Conservation (phyloP, 2,797 vertebrate species). For the Chloroceryle inda region DNA sequence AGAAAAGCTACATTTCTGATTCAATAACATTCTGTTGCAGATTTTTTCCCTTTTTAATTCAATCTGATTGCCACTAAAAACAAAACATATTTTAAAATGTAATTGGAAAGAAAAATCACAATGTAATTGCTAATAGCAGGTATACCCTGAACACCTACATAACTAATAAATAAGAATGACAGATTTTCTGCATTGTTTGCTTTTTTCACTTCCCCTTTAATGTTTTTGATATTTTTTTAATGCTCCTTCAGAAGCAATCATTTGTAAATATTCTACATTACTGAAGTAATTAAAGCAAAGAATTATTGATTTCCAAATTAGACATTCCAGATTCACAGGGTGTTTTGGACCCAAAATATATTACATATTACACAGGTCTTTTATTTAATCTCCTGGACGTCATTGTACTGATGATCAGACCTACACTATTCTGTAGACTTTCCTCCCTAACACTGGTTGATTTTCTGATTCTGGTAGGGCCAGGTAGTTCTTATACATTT, state of each 20-base stretch:
- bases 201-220: background rate
- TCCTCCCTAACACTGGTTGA: background rate
- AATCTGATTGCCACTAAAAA: background rate
- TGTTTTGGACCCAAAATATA: background rate
- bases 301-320: background rate
- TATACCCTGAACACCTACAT: background rate
- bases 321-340: background rate
- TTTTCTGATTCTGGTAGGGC: background rate
- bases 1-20: background rate
- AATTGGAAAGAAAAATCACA: background rate
- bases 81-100: background rate
- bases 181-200: background rate
- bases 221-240: background rate
- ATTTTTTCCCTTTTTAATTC: background rate
- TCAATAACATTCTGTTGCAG: background rate
- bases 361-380: background rate
- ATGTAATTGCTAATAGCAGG: background rate
- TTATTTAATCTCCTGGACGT: background rate
- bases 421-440: background rate
- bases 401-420: background rate
- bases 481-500: background rate
- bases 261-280: background rate
- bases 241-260: background rate
- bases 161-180: background rate
- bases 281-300: background rate